A percentile compares a stretch with the other conserved stretches of the same genome.
These are phyloP conservation scores for Xyrichtys novacula DNA, from an alignment of 2,797 vertebrate species.

Conservation along the genomic window DNA sequence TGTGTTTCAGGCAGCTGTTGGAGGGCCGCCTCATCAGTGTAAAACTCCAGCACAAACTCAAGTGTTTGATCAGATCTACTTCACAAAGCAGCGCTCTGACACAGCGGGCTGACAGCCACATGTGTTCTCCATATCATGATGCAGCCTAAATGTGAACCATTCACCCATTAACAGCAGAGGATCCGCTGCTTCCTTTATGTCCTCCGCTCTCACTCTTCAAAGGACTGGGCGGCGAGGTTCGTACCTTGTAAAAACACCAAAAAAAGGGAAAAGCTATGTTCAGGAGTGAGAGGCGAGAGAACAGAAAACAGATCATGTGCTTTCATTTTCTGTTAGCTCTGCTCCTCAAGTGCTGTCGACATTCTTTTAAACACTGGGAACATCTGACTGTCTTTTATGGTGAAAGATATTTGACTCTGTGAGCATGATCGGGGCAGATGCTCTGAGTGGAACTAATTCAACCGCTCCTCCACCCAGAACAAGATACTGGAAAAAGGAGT, in stretches of 20 bases:
- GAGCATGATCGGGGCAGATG: slow-evolving; percentile 70
- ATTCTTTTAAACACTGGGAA: slow-evolving; percentile 84
- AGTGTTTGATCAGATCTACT: slow-evolving; percentile 74
- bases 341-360: slow-evolving; percentile 78
- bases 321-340: slow-evolving; percentile 81
- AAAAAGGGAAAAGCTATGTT: slow-evolving; percentile 67
- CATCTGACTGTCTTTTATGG: slow-evolving; percentile 80
- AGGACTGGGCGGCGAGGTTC: slow-evolving; percentile 67
- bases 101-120: slow-evolving; percentile 75
- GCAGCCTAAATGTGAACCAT: slow-evolving; percentile 81
- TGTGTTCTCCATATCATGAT: slow-evolving; percentile 82
- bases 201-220: slow-evolving; percentile 79
- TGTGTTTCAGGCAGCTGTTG: slow-evolving; percentile 55
- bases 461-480: slow-evolving; percentile 30
- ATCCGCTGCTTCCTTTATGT: slow-evolving; percentile 78
- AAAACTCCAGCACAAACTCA: slow-evolving; percentile 46
- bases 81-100: slow-evolving; percentile 60
- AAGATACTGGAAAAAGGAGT: slow-evolving; percentile 30
- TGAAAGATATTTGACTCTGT: slow-evolving; percentile 62
- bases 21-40: slow-evolving; percentile 44
- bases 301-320: slow-evolving; percentile 77
- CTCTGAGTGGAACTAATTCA: slow-evolving; percentile 61
- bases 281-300: slow-evolving; percentile 71
- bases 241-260: slow-evolving; percentile 82
- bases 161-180: slow-evolving; percentile 80